Evolutionary conservation across 2,888 invertebrate genomes (phyloP), one percentile per base, ranked within the genome.

Genomic region (Amiota minor): DNA sequence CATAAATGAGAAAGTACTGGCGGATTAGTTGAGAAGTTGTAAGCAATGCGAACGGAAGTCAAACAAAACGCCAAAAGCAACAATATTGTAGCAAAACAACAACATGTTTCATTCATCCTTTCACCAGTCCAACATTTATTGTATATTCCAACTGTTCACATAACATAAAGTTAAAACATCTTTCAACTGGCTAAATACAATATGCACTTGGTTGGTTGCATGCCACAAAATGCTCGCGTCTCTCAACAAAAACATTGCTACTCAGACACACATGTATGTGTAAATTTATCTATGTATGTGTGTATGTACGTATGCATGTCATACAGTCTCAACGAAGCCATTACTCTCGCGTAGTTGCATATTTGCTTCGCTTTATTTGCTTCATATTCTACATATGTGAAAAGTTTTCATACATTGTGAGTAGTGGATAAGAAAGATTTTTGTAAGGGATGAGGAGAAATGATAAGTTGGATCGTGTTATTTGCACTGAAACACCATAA

Each of bases 401-500:
- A 62, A 68, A 68, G 67, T 68, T 68, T 68, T 53, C n/a, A 45
- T 14, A 68, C 12, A 18, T 46, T 14, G n/a, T 45, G n/a, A 10
- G 16, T 8, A n/a, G 2, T 4, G 55, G n/a, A 9, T 53, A 53
- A 14, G 16, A 53, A 45, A n/a, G 9, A 14, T 67, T 47, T 10
- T 20, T 14, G 6, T 14, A 18, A 14, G 9, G n/a, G n/a, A 16
- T 50, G 10, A 35, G 35, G 6, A 35, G 35, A 35, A 35, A 6
- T 8, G 23, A 50, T 71, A 70, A 76, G 75, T 74, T 81, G 72
- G 78, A 81, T 81, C 86, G 86, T 84, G 86, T 83, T 84, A 85
- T 84, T 86, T 86, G 83, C 80, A 79, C 83, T 83, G 84, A 86
- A 84, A 86, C 85, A 84, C 83, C 85, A 86, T 84, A 84, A 84